A percentile compares a stretch with the other conserved stretches of the same genome.
phyloP scores from a whole-genome alignment of 1,140 invertebrate genomes.

The Trinorchestia longiramus region DNA sequence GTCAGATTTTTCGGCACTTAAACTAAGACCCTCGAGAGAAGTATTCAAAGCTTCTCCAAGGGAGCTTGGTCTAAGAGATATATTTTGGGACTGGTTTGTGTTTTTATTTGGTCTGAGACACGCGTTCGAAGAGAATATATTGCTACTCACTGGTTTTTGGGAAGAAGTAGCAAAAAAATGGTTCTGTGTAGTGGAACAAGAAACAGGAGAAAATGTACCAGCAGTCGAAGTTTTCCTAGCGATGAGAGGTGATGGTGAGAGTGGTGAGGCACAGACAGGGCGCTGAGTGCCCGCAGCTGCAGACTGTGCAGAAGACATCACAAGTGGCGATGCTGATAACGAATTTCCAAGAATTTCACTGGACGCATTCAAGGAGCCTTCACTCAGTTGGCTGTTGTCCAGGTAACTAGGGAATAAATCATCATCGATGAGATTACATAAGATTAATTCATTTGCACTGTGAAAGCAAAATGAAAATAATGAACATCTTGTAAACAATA shows the following conservation, averaged over 20 bases:
- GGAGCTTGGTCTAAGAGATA: neutral
- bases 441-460: neutral
- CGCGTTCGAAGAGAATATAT: neutral
- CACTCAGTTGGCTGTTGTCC: constrained; percentile 3
- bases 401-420: neutral
- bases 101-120: neutral
- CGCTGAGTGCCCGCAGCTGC: neutral
- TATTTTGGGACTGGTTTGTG: neutral
- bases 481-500: neutral
- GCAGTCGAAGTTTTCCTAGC: neutral
- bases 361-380: neutral
- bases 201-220: neutral
- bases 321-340: neutral
- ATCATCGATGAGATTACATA: neutral
- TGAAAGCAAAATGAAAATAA: neutral
- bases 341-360: neutral
- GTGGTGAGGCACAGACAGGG: neutral
- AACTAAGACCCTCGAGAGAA: neutral
- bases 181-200: neutral
- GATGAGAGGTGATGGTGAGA: neutral
- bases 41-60: neutral
- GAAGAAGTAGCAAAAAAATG: neutral
- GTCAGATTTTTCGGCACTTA: neutral
- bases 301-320: neutral
- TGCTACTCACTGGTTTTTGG: neutral